Conservation (phyloP, 2,888 invertebrate genomes). For the Rhagophthalmus giganteus region DNA sequence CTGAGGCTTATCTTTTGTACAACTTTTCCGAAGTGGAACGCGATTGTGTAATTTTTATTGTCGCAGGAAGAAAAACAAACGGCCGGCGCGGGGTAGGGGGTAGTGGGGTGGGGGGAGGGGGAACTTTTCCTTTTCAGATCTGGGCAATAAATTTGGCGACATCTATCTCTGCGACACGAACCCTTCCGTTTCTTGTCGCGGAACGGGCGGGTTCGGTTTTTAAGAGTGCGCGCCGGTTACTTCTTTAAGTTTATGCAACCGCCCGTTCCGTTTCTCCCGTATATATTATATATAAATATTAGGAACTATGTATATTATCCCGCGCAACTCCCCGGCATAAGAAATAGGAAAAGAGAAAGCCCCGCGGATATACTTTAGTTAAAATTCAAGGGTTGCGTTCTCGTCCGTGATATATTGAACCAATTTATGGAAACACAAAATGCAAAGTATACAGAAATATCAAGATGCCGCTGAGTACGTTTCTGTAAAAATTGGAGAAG, state of each 20-base stretch:
- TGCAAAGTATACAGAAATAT: constrained; percentile 31
- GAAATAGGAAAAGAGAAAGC: constrained; percentile 28
- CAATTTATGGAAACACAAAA: constrained; percentile 33
- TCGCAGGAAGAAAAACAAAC: background rate
- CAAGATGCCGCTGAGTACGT: constrained; percentile 27
- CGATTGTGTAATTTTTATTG: background rate
- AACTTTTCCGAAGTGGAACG: background rate
- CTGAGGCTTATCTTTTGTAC: background rate
- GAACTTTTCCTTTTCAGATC: constrained; percentile 1
- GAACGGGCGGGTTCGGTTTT: too few species aligned
- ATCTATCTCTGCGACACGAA: constrained; percentile 7
- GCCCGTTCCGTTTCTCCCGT: constrained; percentile 15
- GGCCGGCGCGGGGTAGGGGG: too few species aligned
- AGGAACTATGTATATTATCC: constrained; percentile 21
- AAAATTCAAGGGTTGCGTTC: constrained; percentile 31
- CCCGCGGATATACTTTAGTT: constrained; percentile 29
- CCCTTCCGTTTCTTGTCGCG: too few species aligned
- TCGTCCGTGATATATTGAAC: constrained; percentile 30
- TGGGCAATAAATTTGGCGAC: constrained; percentile 8
- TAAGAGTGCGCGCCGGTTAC: constrained; percentile 8
- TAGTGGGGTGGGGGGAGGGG: too few species aligned
- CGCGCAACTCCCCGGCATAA: constrained; percentile 22
- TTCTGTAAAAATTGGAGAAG: constrained; percentile 23
- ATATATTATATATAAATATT: too few species aligned
- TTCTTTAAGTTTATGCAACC: constrained; percentile 17